These are phyloP conservation scores for Zhuqinia jingwanae DNA, from an alignment of 2,888 invertebrate species.

Conservation along the genomic window DNA sequence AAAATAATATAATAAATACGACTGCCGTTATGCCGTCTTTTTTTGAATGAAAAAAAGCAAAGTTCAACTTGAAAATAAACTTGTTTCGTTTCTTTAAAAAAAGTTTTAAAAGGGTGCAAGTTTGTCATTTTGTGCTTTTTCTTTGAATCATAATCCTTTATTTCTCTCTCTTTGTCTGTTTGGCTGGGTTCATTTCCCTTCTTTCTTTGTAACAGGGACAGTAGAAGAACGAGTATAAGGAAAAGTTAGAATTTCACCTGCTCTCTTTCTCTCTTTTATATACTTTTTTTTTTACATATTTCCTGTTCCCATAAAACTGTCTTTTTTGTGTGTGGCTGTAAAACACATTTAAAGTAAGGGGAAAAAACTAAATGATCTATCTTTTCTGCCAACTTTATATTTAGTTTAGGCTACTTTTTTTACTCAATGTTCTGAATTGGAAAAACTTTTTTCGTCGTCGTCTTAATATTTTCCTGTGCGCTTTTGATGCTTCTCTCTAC, in stretches of 20 bases:
- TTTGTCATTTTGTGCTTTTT: conserved; percentile 22
- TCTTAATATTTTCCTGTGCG: too few relatives aligned
- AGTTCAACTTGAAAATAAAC: too few relatives aligned
- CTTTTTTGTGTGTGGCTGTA: not conserved
- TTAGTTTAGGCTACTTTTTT: conserved; percentile 19
- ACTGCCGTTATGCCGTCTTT: too few relatives aligned
- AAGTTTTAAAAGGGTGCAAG: too few relatives aligned
- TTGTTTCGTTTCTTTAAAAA: too few relatives aligned
- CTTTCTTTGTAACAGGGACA: not conserved
- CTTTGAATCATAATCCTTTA: conserved; percentile 3
- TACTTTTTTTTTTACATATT: conserved; percentile 12
- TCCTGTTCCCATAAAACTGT: conserved; percentile 28
- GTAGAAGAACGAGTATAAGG: not conserved
- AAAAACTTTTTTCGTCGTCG: conserved; percentile 23
- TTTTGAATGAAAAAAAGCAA: too few relatives aligned
- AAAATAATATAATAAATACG: too few relatives aligned
- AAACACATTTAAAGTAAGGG: not conserved
- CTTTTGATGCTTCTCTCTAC: too few relatives aligned
- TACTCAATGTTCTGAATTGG: not conserved
- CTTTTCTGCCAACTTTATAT: too few relatives aligned
- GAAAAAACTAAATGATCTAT: not conserved
- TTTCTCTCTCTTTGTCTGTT: not conserved
- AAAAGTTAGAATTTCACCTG: conserved; percentile 37
- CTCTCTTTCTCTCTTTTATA: not conserved
- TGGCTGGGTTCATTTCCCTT: conserved; percentile 2